These are phyloP conservation scores for Rhabdomys pumilio DNA, from an alignment of 2,797 vertebrate species.

Conservation along the genomic window DNA sequence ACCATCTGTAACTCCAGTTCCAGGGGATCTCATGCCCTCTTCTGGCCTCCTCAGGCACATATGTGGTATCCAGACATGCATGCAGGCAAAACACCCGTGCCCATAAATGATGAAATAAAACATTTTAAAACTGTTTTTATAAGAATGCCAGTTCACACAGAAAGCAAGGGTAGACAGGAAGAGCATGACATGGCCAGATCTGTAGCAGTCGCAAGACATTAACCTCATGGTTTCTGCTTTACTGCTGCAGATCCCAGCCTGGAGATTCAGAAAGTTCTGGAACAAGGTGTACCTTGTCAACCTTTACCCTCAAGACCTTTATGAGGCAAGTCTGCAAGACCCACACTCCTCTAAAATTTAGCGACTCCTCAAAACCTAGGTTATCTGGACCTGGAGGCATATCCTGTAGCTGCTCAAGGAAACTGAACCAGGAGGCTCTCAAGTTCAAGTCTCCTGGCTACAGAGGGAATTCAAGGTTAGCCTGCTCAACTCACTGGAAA, in stretches of 20 bases:
- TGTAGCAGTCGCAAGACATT: fast-evolving
- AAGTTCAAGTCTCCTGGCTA: background rate
- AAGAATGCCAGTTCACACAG: background rate
- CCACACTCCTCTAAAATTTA: background rate
- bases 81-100: background rate
- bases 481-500: background rate
- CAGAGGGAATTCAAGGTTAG: background rate
- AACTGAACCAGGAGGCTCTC: background rate
- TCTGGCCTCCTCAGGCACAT: background rate
- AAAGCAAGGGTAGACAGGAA: background rate
- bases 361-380: background rate
- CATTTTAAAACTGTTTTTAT: background rate
- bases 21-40: background rate
- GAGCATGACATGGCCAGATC: background rate
- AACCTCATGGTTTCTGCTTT: no score
- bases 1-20: background rate
- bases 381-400: fast-evolving
- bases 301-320: background rate
- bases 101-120: background rate
- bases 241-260: background rate
- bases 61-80: background rate
- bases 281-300: background rate
- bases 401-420: background rate
- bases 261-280: background rate
- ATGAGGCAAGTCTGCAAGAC: slow-evolving; percentile 15